Evolutionary conservation across 2,888 invertebrate species (phyloP).

Genomic region (Nephrotoma flavescens): DNA sequence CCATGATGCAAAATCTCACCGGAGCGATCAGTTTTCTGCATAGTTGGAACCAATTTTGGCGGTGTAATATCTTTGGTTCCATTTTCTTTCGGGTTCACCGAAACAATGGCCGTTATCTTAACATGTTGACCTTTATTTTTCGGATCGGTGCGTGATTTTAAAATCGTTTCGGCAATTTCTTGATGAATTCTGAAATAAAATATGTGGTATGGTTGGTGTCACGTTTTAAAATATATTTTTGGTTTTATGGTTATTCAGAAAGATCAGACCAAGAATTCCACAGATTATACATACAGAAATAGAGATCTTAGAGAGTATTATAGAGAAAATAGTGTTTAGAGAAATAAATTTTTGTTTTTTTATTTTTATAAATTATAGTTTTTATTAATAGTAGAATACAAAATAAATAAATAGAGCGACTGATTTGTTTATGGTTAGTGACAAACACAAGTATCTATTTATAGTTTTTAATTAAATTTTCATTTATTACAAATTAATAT

Average conservation of each 20-base stretch:
- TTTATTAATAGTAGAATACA: not conserved
- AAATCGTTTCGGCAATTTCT: not conserved
- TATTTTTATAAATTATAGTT: not conserved
- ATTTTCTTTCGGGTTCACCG: not conserved
- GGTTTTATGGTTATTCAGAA: not conserved
- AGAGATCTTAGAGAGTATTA: not conserved
- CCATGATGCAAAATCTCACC: constrained; percentile 45
- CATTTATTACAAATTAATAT: not conserved
- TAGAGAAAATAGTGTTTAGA: not conserved
- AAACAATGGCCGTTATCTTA: not conserved
- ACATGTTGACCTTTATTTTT: not conserved
- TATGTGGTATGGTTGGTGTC: not conserved
- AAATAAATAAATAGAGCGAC: not conserved
- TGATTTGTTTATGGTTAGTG: not conserved
- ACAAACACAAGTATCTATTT: not conserved
- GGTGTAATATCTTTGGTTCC: not conserved
- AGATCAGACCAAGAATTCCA: not conserved
- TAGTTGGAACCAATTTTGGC: not conserved
- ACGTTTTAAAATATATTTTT: not conserved
- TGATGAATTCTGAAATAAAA: not conserved
- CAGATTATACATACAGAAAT: not conserved
- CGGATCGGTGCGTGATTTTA: not conserved
- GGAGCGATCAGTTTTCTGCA: not conserved
- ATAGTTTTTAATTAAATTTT: not conserved
- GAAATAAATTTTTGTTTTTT: not conserved